Conservation (phyloP, 2,888 invertebrate genomes). For the Melanotus villosus region DNA sequence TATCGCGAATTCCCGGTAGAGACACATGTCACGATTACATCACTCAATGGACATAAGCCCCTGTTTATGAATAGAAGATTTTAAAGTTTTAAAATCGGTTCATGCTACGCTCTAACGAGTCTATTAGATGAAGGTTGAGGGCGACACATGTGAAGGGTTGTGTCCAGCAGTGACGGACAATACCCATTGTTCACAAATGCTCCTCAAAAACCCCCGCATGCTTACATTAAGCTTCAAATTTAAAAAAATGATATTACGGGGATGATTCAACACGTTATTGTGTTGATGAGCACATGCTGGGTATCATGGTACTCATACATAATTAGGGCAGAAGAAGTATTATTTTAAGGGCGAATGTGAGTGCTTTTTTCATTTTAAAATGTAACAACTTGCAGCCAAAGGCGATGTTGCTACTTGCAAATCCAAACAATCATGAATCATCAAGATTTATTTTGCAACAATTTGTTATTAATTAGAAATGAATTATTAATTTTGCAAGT, state of each 20-base stretch:
- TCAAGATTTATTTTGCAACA: too few relatives aligned
- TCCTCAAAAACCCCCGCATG: constrained; percentile 44
- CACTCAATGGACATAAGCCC: constrained; percentile 47
- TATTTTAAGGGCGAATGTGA: too few relatives aligned
- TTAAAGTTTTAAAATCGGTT: constrained; percentile 54
- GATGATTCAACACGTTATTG: constrained; percentile 40
- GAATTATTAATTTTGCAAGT: too few relatives aligned
- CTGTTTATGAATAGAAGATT: constrained; percentile 47
- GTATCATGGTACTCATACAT: constrained; percentile 1
- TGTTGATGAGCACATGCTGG: constrained; percentile 17
- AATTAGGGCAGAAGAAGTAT: constrained; percentile 20
- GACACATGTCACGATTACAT: constrained; percentile 51
- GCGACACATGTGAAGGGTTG: constrained; percentile 51
- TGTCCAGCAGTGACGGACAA: constrained; percentile 49
- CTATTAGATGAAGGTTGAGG: constrained; percentile 49
- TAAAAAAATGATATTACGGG: constrained; percentile 33
- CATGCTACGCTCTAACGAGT: constrained; percentile 51
- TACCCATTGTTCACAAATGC: constrained; percentile 48
- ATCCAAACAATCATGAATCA: too few relatives aligned
- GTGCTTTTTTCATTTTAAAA: too few relatives aligned
- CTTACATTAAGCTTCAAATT: constrained; percentile 32
- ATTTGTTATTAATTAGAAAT: too few relatives aligned
- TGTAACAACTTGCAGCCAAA: too few relatives aligned
- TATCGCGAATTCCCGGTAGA: constrained; percentile 45
- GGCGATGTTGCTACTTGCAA: too few relatives aligned